Evolutionary conservation across 2,113 vertebrate genomes (phyloP).

Genomic region (human): GRCh38 chr3:71006001-71006500

Average conservation of each 20-base stretch:
- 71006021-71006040: slow-evolving; percentile 86
- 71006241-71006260: slow-evolving; percentile 74
- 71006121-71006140: slow-evolving; percentile 85
- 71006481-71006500: slow-evolving; percentile 94
- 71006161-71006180: slow-evolving; percentile 82
- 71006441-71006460: slow-evolving; percentile 94
- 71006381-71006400: slow-evolving; percentile 93
- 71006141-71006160: slow-evolving; percentile 81
- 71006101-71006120: slow-evolving; percentile 84
- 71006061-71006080: slow-evolving; percentile 85
- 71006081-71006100: slow-evolving; percentile 85
- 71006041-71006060: slow-evolving; percentile 85
- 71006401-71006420: slow-evolving; percentile 93
- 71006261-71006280: slow-evolving; percentile 65
- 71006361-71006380: slow-evolving; percentile 90
- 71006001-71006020: slow-evolving; percentile 81
- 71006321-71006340: slow-evolving; percentile 88
- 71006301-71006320: slow-evolving; percentile 85
- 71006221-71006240: slow-evolving; percentile 76
- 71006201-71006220: slow-evolving; percentile 77
- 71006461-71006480: slow-evolving; percentile 93
- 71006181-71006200: slow-evolving; percentile 74
- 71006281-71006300: slow-evolving; percentile 82
- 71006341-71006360: slow-evolving; percentile 89
- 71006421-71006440: slow-evolving; percentile 93